Evolutionary conservation across 2,113 vertebrate genomes (phyloP).

Genomic region (Elachura formosa): DNA sequence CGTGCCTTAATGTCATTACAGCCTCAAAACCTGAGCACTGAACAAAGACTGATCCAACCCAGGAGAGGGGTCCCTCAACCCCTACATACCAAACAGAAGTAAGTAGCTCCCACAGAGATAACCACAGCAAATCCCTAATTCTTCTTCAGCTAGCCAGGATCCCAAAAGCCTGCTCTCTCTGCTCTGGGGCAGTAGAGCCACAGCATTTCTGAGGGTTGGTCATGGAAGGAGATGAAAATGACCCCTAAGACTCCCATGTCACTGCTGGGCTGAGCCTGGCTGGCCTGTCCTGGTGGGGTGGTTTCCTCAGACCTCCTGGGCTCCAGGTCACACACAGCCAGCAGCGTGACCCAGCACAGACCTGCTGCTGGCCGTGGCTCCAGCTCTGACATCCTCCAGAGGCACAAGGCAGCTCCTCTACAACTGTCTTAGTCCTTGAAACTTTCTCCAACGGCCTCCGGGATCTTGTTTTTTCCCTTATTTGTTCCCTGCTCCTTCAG

Average conservation of each 20-base stretch:
- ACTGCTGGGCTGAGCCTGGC: background rate
- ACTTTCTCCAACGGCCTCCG: background rate
- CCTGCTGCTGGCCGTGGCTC: background rate
- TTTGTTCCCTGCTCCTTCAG: background rate
- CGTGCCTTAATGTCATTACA: background rate
- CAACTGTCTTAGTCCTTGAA: background rate
- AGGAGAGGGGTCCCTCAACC: background rate
- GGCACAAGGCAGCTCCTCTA: background rate
- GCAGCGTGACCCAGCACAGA: background rate
- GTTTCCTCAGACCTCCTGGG: background rate
- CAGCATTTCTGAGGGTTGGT: background rate
- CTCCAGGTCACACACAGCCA: background rate
- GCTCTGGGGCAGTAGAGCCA: background rate
- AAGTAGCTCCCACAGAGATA: fast-evolving
- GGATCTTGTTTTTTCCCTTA: background rate
- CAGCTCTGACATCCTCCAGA: background rate
- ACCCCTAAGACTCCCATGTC: background rate
- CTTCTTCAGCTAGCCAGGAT: background rate
- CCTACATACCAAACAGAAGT: background rate
- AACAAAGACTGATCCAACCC: background rate
- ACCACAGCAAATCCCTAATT: background rate
- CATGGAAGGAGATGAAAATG: background rate
- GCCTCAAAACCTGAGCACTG: background rate
- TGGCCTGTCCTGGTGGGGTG: background rate
- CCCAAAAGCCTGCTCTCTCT: background rate